phyloP scores from a whole-genome alignment of 2,113 vertebrate species.

The Trogon melanurus region DNA sequence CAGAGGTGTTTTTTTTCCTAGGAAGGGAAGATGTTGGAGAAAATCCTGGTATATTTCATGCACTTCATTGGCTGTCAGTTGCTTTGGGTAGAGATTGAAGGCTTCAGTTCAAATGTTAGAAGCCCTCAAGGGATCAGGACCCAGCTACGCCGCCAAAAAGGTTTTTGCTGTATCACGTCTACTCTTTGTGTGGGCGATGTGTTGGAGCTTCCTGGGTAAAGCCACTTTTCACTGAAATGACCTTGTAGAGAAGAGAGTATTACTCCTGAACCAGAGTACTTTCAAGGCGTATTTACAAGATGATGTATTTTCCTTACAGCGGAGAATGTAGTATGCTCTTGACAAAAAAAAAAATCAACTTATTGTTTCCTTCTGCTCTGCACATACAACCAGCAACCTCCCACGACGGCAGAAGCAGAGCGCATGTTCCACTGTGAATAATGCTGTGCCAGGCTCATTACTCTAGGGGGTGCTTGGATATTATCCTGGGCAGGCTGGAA shows the following conservation, averaged over 20 bases:
- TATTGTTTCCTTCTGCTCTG: not conserved
- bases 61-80: not conserved
- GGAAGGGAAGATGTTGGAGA: not conserved
- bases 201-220: not conserved
- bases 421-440: not conserved
- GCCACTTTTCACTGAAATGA: not conserved
- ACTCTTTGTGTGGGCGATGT: not conserved
- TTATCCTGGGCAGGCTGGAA: not conserved
- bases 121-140: not conserved
- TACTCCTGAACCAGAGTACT: not conserved
- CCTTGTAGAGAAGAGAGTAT: not conserved
- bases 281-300: not conserved
- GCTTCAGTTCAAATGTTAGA: not conserved
- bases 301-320: not conserved
- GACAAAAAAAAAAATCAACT: not conserved
- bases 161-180: not conserved
- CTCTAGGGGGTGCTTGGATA: constrained; percentile 15
- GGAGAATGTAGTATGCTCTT: not conserved
- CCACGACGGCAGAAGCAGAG: not conserved
- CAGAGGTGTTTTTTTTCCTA: not conserved
- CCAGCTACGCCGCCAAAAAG: not conserved
- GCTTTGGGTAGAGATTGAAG: not conserved
- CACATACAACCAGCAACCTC: not conserved
- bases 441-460: not conserved
- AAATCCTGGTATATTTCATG: not conserved